Percentiles rank a stretch among this genome's conserved stretches.
phyloP scores from a whole-genome alignment of 2,888 invertebrate species.

The Campoplex nolae region DNA sequence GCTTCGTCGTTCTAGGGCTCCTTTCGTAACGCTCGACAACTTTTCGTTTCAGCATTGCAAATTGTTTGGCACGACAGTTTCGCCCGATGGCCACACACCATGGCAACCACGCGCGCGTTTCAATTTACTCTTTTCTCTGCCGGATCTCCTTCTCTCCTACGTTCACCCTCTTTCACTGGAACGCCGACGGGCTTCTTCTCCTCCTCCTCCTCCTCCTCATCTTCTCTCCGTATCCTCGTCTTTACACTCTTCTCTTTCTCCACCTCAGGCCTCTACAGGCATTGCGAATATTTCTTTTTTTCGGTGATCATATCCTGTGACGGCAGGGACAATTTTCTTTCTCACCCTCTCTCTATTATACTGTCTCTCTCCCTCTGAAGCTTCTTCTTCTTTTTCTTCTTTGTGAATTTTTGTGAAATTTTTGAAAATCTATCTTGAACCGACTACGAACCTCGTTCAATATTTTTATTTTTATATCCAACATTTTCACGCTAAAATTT shows the following conservation, averaged over 20 bases:
- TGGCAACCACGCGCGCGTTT: conserved; percentile 72
- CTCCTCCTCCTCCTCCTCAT: conserved; percentile 21
- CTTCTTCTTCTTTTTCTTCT: conserved; percentile 17
- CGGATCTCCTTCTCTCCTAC: conserved; percentile 43
- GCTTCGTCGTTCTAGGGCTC: conserved; percentile 49
- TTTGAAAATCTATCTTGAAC: background rate
- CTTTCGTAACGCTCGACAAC: conserved; percentile 76
- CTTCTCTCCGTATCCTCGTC: conserved; percentile 47
- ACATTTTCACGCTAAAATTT: background rate
- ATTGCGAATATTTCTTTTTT: conserved; percentile 50
- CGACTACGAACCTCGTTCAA: background rate
- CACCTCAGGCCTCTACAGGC: conserved; percentile 27
- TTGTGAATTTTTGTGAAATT: conserved; percentile 12
- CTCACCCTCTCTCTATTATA: background rate
- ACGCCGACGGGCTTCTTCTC: conserved; percentile 46
- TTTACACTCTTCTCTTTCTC: conserved; percentile 55
- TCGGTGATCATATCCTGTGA: conserved; percentile 37
- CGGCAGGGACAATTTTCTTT: conserved; percentile 1
- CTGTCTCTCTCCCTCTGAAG: conserved; percentile 1
- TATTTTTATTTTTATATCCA: background rate
- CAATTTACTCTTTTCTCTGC: conserved; percentile 75
- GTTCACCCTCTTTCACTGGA: conserved; percentile 30
- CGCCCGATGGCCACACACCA: conserved; percentile 73
- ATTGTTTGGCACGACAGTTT: conserved; percentile 81
- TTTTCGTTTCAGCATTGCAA: conserved; percentile 83